These are phyloP conservation scores for Saguinus imperator DNA, from an alignment of 2,113 vertebrate species.

Conservation along the genomic window DNA sequence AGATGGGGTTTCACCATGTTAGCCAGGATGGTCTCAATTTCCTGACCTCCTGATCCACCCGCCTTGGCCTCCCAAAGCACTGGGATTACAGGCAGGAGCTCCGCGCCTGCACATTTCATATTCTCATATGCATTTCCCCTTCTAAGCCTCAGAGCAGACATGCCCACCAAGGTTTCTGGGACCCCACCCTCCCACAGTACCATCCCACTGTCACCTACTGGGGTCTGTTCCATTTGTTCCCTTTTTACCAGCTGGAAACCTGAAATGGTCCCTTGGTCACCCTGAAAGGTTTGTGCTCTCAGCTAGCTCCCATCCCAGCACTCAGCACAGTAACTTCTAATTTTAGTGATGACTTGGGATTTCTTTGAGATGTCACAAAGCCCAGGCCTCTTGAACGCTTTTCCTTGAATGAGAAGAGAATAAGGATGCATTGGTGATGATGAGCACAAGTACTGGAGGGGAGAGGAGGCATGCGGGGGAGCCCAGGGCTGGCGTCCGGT, in stretches of 20 bases:
- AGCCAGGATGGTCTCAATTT: too few relatives aligned
- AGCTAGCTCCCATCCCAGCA: not conserved
- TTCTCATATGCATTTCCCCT: too few relatives aligned
- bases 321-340: constrained; percentile 50
- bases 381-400: constrained; percentile 46
- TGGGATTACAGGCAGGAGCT: too few relatives aligned
- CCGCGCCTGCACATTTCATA: too few relatives aligned
- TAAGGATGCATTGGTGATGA: not conserved
- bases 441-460: not conserved
- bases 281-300: not conserved
- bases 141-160: too few relatives aligned
- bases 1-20: too few relatives aligned
- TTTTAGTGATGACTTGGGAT: constrained; percentile 57
- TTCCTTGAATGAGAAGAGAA: constrained; percentile 34
- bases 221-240: not conserved
- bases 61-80: too few relatives aligned
- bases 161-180: too few relatives aligned
- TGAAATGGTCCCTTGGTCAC: not conserved
- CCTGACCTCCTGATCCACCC: too few relatives aligned
- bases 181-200: not conserved
- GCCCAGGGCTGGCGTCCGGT: not conserved
- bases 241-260: not conserved
- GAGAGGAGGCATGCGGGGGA: not conserved
- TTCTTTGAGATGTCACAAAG: constrained; percentile 66
- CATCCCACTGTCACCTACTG: not conserved